A percentile compares a stretch with the other conserved stretches of the same genome.
Conservation (phyloP, 2,888 invertebrate species). For the Harpagoxenus sublaevis region DNA sequence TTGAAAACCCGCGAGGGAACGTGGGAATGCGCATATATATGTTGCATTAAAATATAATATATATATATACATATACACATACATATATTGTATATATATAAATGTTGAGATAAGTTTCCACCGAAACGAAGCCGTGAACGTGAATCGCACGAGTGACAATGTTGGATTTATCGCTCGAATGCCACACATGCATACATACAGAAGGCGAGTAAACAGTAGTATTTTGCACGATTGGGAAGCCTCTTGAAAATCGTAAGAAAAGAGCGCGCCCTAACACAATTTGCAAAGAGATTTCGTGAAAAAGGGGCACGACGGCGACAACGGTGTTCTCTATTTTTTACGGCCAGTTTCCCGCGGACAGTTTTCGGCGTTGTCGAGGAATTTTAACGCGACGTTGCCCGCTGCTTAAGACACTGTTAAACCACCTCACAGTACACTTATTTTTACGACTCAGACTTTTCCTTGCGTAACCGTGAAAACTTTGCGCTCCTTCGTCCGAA, state of each 20-base stretch:
- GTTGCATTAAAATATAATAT: not conserved
- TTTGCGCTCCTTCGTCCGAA: constrained; percentile 64
- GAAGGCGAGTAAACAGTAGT: not conserved
- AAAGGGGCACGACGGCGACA: not conserved
- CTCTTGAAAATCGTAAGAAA: not conserved
- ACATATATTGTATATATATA: not conserved
- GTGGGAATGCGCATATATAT: not conserved
- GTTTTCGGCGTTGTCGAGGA: constrained; percentile 56
- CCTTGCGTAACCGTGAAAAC: constrained; percentile 62
- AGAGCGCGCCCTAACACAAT: not conserved
- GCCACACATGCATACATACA: not conserved
- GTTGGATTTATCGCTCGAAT: constrained; percentile 14
- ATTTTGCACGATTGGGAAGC: not conserved
- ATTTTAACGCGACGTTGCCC: constrained; percentile 64
- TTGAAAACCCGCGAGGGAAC: constrained; percentile 46
- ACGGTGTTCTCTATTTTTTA: constrained; percentile 25
- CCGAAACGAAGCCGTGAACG: not conserved
- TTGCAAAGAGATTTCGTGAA: constrained; percentile 13
- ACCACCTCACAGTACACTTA: constrained; percentile 70
- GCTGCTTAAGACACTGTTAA: constrained; percentile 73
- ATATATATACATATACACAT: not conserved
- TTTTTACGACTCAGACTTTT: constrained; percentile 68
- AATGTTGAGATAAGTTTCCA: constrained; percentile 7
- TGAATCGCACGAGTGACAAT: constrained; percentile 25
- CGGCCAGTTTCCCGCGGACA: constrained; percentile 37